Base-by-base conservation (phyloP, 1,140 invertebrate genomes). In the Musca domestica region DNA sequence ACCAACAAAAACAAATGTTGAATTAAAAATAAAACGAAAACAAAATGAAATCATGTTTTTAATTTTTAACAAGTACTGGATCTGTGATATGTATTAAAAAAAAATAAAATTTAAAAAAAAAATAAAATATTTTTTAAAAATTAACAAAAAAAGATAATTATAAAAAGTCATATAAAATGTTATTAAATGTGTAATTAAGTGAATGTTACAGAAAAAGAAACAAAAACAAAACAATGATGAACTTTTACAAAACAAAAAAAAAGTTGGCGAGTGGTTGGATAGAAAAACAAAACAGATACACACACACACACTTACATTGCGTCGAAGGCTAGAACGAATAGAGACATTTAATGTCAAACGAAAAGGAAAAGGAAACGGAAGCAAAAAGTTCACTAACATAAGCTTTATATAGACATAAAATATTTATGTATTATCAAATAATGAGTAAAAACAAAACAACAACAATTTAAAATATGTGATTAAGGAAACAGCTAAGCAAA, bases 21-120 rank as follows among this genome's bases (percentile, higher is more conserved):
- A 58, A 34, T n/a, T n/a, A n/a, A n/a, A n/a, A n/a, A n/a, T n/a
- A n/a, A n/a, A n/a, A n/a, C 9, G 17, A 34, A 34, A 58, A 30
- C 15, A 58, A 52, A 52, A n/a, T 12, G 34, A 61, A 61, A 41
- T 61, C 56, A 61, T 61, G 56, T 61, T 61, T 61, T 61, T 61
- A 61, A 61, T 61, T 58, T 56, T 34, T 34, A 61, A 70, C 71
- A 51, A 69, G 76, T 75, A 78, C 77, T 80, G 78, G 76, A 80
- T 80, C 78, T 80, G 78, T 80, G 78, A 80, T 80, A 80, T 80
- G 77, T 80, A 80, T 76, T 78, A 64, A 80, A 74, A 71, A 74
- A 71, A 70, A 68, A 72, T 0, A 70, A 67, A 75, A 75, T 65
- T 23, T 68, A 73, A 66, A 69, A 49, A 27, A 51, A 64, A 64